phyloP scores from a whole-genome alignment of 2,797 vertebrate species.

The Dendrocincla fuliginosa region DNA sequence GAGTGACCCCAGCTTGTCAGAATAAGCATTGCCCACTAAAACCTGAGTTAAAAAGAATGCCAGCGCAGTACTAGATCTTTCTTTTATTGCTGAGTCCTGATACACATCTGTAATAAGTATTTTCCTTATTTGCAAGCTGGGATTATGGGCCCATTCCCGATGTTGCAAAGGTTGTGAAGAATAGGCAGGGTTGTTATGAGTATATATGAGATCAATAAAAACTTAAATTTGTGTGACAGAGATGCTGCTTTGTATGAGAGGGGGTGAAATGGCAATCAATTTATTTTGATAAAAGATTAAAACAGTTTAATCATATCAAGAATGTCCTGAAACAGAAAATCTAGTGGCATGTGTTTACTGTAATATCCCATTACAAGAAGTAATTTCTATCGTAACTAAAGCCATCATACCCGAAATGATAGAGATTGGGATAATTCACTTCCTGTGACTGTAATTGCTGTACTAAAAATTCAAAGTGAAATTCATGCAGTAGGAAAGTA shows the following conservation, averaged over 20 bases:
- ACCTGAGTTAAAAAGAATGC: background rate
- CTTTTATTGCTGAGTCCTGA: background rate
- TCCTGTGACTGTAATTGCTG: slow-evolving; percentile 33
- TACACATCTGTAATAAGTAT: background rate
- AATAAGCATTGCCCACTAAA: background rate
- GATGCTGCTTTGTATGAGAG: background rate
- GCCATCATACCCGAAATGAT: slow-evolving; percentile 15
- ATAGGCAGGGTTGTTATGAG: background rate
- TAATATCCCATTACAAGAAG: slow-evolving; percentile 11
- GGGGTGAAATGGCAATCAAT: background rate
- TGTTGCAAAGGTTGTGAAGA: background rate
- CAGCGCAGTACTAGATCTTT: background rate
- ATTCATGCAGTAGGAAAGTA: background rate
- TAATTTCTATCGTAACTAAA: background rate
- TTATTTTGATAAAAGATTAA: slow-evolving; percentile 32
- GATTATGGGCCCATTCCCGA: background rate
- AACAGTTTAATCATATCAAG: slow-evolving; percentile 17
- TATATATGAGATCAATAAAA: background rate
- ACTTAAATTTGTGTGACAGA: background rate
- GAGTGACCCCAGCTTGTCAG: slow-evolving; percentile 2
- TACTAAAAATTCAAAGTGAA: slow-evolving; percentile 43
- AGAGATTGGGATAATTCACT: slow-evolving; percentile 47
- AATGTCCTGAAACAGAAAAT: slow-evolving; percentile 4
- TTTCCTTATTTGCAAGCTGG: background rate
- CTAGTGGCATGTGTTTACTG: slow-evolving; percentile 14